Evolutionary conservation across 2,888 invertebrate genomes (phyloP).

Genomic region (Macaria liturata): DNA sequence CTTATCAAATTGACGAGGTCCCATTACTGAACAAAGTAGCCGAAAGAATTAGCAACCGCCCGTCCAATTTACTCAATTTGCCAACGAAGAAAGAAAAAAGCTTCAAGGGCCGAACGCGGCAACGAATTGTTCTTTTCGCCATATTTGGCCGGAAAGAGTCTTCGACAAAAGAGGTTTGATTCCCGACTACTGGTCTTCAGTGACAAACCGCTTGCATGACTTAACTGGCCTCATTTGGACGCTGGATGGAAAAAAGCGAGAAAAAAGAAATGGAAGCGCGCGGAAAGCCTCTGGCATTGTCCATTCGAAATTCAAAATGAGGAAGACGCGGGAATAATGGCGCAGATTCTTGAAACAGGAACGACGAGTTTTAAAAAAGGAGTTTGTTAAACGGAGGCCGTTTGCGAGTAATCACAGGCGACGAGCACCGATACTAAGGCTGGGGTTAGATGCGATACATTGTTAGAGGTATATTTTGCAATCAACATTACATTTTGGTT

Average conservation of each 20-base stretch:
- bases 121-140: constrained; percentile 61
- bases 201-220: constrained; percentile 67
- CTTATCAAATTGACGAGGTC: constrained; percentile 55
- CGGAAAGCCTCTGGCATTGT: constrained; percentile 70
- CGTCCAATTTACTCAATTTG: constrained; percentile 69
- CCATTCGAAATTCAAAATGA: constrained; percentile 77
- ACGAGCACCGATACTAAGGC: constrained; percentile 60
- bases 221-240: constrained; percentile 67
- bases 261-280: constrained; percentile 47
- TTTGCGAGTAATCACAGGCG: constrained; percentile 79
- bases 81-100: constrained; percentile 52
- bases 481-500: too few species aligned
- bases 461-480: too few species aligned
- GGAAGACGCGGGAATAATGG: constrained; percentile 79
- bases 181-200: constrained; percentile 73
- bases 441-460: constrained; percentile 35
- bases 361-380: constrained; percentile 78
- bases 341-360: constrained; percentile 74
- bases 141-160: constrained; percentile 53
- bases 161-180: constrained; percentile 50
- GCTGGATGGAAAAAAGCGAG: constrained; percentile 35
- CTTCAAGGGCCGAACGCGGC: constrained; percentile 37
- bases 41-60: constrained; percentile 53
- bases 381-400: constrained; percentile 78
- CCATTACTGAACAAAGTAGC: constrained; percentile 53